Evolutionary conservation across 2,113 vertebrate species (phyloP), one percentile per base, ranked within the genome.

Genomic region (Periophthalmodon schlosseri): DNA sequence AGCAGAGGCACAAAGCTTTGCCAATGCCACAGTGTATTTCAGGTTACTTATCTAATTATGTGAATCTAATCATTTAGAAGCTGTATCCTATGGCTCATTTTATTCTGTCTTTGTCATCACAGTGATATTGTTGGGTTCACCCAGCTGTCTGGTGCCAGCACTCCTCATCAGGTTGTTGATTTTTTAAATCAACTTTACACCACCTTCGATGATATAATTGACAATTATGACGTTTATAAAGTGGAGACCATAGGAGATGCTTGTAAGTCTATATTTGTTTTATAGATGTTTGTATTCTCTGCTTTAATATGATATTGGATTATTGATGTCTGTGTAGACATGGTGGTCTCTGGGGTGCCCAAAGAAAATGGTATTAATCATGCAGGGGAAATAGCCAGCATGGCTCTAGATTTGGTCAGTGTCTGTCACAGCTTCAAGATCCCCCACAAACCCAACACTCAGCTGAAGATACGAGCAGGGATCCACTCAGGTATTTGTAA

Each of bases 101-200:
- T 69, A 4, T 39, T 21, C 1, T 80, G 13, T 57, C 15, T 24
- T 49, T 75, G 13, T 72, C 60, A 16, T 34, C 24, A 68, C 78
- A 94, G 94, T 79, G 94, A 95, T 58, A 94, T 95, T 69, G 93
- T 95, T n/a, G 93, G 94, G 44, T 95, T 95, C 68, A 95, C 93
- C 2, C 87, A 93, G 77, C 86, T 95, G 63, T 95, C 92, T 5
- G 90, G 93, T 11, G 84, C 92, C 74, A 95, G 94, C 86, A 95
- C 93, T 0, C 94, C 93, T 0, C 80, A 94, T 77, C 90, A 94
- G 83, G 93, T 94, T 0, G 93, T 94, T 23, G 70, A 94, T 77
- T 95, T 95, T 68, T 93, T 95, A 12, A 95, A 95, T 84, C 90
- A 94, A 77, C 91, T 95, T 28, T 95, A 95, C 88, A 94, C 94